Evolutionary conservation across 2,888 invertebrate species (phyloP).

Genomic region (Dromius quadrimaculatus): DNA sequence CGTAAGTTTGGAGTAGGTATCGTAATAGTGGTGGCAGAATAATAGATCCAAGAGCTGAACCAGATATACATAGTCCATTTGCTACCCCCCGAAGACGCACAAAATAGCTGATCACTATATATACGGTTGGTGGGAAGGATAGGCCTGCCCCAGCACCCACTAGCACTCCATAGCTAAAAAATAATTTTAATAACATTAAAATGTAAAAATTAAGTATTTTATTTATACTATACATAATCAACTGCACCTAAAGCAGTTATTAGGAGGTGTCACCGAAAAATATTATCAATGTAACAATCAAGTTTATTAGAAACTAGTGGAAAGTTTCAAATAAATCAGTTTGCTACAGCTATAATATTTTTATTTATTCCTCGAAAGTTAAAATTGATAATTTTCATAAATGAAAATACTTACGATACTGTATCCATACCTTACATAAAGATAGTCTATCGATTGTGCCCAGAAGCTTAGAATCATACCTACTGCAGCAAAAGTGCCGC

Average conservation of each 20-base stretch:
- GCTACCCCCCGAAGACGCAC: constrained; percentile 82
- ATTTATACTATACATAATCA: background rate
- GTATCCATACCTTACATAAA: constrained; percentile 82
- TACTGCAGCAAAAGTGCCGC: constrained; percentile 83
- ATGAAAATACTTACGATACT: background rate
- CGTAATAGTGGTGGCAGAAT: constrained; percentile 84
- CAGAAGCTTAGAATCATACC: constrained; percentile 88
- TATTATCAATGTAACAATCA: too few relatives aligned
- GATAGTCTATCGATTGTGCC: constrained; percentile 81
- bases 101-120: constrained; percentile 90
- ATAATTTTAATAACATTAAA: constrained; percentile 38
- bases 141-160: constrained; percentile 88
- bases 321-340: too few relatives aligned
- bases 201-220: background rate
- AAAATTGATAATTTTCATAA: background rate
- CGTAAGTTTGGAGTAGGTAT: constrained; percentile 78
- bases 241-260: too few relatives aligned
- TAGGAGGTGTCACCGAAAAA: too few relatives aligned
- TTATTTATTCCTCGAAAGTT: too few relatives aligned
- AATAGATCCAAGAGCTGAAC: constrained; percentile 88
- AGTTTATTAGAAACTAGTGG: too few relatives aligned
- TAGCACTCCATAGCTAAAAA: constrained; percentile 81
- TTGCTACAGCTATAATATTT: too few relatives aligned
- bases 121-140: constrained; percentile 90
- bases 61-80: constrained; percentile 90